A percentile compares a stretch with the other conserved stretches of the same genome.
Evolutionary conservation across 2,797 vertebrate genomes (phyloP).

Genomic region (Peromyscus eremicus): DNA sequence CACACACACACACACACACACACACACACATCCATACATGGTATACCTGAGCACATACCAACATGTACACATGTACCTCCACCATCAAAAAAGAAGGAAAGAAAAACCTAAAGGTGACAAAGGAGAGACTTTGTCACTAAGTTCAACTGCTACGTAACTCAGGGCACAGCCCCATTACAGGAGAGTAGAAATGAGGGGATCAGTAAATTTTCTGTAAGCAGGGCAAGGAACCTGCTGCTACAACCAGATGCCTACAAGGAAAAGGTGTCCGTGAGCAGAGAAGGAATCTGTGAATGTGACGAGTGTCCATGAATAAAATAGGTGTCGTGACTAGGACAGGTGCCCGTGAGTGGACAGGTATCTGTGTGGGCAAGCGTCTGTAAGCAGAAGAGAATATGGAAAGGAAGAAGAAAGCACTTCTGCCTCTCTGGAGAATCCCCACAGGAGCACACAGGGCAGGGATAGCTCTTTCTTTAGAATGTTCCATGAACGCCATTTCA

Average conservation of each 20-base stretch:
- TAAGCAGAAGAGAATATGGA: neutral
- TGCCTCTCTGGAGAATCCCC: too few relatives aligned
- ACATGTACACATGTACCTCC: neutral
- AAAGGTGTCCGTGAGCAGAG: neutral
- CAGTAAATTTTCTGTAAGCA: too few relatives aligned
- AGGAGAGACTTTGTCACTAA: neutral
- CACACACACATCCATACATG: neutral
- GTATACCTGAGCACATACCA: neutral
- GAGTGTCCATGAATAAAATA: neutral
- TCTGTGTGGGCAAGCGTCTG: neutral
- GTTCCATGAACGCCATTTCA: neutral
- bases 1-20: neutral
- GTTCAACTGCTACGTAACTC: neutral
- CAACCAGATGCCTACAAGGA: neutral
- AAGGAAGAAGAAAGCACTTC: neutral
- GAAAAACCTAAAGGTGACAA: neutral
- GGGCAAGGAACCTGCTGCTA: too few relatives aligned
- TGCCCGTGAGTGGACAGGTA: neutral
- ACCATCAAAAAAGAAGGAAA: neutral
- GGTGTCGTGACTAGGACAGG: neutral
- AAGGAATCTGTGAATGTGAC: neutral
- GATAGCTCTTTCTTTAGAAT: neutral
- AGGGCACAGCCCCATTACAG: neutral
- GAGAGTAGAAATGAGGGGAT: neutral
- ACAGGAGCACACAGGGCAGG: neutral